Evolutionary conservation across 2,888 invertebrate genomes (phyloP), one percentile per base, ranked within the genome.

Genomic region (Rhodophaea formosa): DNA sequence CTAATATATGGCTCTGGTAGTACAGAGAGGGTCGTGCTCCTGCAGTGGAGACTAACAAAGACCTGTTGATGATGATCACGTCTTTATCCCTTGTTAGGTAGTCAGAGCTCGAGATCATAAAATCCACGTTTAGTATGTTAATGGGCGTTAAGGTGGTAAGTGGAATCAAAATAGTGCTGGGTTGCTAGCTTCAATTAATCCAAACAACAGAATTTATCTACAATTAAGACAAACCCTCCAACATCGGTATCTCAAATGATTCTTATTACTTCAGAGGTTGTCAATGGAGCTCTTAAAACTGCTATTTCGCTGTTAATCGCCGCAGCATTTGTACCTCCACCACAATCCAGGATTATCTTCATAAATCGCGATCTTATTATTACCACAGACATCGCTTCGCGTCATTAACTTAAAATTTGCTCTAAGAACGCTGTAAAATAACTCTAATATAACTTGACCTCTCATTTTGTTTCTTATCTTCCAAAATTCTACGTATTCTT

Each of bases 401-500:
- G 73, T 70, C 75, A 78, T 81, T 78, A 84, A 81, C 74, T 79
- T 65, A 63, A 71, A 72, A 75, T 74, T 75, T 68, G 68, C 67
- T 71, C 64, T 64, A 68, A 67, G 65, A 66, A 67, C 61, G 67
- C 58, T 63, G 64, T 69, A 68, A 69, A 68, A 62, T 55, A 58
- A 54, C 69, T 60, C 67, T 59, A 66, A 14, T 17, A n/a, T 61
- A 66, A 15, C 14, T 47, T 60, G 64, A 64, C n/a, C 64, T 49
- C 55, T 52, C 45, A 23, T 35, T 16, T 12, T 29, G 7, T 5
- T 8, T n/a, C 30, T 29, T 7, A n/a, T 29, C 47, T 16, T 16
- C 10, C 1, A 30, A 32, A 16, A 45, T 15, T 29, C 14, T 54
- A 30, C 12, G 12, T 12, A 0, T 8, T 43, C 16, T 29, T 43